Conservation (phyloP, 1,140 invertebrate genomes). For the Halesus radiatus region DNA sequence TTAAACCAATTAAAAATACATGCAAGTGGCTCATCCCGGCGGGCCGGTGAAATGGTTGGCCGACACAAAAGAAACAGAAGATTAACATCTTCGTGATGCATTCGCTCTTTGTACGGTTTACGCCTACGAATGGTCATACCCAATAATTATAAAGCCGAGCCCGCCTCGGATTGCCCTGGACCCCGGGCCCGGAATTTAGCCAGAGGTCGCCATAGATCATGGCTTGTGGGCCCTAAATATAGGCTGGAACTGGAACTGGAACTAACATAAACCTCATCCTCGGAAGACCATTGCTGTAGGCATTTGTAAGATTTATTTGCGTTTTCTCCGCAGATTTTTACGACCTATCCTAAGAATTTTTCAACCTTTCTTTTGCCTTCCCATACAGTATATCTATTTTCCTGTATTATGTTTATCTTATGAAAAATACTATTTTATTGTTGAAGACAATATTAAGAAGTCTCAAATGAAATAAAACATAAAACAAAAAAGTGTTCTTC, state of each 20-base stretch:
- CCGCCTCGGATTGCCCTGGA: slow-evolving; percentile 1
- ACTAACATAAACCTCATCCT: not conserved
- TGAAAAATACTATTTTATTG: too few relatives aligned
- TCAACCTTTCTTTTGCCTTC: too few relatives aligned
- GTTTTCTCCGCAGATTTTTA: too few relatives aligned
- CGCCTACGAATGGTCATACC: slow-evolving; percentile 42
- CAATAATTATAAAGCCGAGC: slow-evolving; percentile 30
- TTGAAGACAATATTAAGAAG: too few relatives aligned
- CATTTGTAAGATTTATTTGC: too few relatives aligned
- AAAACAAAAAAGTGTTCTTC: too few relatives aligned
- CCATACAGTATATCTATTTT: too few relatives aligned
- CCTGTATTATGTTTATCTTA: too few relatives aligned
- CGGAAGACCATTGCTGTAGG: not conserved
- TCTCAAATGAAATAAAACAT: too few relatives aligned
- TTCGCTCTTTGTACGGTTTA: slow-evolving; percentile 44
- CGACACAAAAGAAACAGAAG: slow-evolving; percentile 34
- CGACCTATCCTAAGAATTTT: too few relatives aligned
- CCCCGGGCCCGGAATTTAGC: not conserved
- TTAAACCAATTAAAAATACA: too few relatives aligned
- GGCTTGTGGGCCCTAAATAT: not conserved
- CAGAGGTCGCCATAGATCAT: slow-evolving; percentile 1
- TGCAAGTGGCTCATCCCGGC: not conserved
- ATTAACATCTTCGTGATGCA: slow-evolving; percentile 43
- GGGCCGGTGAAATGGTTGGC: slow-evolving; percentile 30
- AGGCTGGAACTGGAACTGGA: not conserved